phyloP scores from a whole-genome alignment of 2,797 vertebrate genomes.

The Natrix natrix region DNA sequence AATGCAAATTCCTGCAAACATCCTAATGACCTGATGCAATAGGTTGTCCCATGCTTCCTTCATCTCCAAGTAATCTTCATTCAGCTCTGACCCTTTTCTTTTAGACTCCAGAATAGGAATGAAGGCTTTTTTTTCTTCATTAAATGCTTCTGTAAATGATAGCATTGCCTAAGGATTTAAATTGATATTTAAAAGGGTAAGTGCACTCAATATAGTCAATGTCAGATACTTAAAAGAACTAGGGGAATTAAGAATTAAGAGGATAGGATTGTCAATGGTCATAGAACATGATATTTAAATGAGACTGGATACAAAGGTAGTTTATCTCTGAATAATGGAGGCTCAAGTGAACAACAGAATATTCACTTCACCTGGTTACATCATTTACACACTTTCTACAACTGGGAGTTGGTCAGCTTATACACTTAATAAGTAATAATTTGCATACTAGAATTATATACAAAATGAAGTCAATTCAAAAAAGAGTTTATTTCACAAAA shows the following conservation, averaged over 20 bases:
- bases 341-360: not conserved
- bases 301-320: not conserved
- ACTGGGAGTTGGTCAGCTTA: not conserved
- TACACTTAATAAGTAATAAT: not conserved
- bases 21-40: constrained; percentile 73
- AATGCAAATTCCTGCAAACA: constrained; percentile 15
- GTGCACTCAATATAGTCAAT: not conserved
- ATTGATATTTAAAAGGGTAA: not conserved
- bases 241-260: not conserved
- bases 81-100: constrained; percentile 68
- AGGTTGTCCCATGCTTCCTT: constrained; percentile 79
- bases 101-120: constrained; percentile 78
- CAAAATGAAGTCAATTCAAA: not conserved
- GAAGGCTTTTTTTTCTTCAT: constrained; percentile 81
- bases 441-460: not conserved
- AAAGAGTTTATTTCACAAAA: not conserved
- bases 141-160: constrained; percentile 86
- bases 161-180: constrained; percentile 73
- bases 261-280: not conserved
- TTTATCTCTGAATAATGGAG: not conserved
- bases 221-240: not conserved
- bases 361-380: not conserved
- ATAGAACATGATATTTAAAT: not conserved
- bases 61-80: constrained; percentile 73
- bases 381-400: not conserved